These are phyloP conservation scores for Ianthella basta DNA, from an alignment of 37 sponge, comb jelly and placozoan species.

Conservation along the genomic window DNA sequence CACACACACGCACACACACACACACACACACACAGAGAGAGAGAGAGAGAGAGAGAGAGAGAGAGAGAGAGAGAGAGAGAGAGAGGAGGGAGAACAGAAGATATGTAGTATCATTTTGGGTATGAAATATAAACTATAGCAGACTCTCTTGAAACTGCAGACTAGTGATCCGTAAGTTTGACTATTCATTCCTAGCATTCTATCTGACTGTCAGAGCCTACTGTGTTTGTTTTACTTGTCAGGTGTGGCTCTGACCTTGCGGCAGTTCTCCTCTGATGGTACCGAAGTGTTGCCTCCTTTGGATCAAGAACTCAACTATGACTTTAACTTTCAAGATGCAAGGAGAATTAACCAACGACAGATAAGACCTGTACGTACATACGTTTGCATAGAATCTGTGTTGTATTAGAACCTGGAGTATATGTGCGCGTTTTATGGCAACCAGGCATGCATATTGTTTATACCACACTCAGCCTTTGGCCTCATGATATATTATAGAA, in stretches of 20 bases:
- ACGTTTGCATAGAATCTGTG: too few relatives aligned
- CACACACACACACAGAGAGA: conserved; percentile 21
- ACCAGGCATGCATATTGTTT: too few relatives aligned
- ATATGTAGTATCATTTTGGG: neutral
- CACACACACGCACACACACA: conserved; percentile 21
- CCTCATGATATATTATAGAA: too few relatives aligned
- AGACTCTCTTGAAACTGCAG: too few relatives aligned
- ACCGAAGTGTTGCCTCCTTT: conserved; percentile 47
- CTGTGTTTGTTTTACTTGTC: too few relatives aligned
- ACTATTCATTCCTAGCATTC: too few relatives aligned
- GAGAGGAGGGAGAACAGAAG: neutral
- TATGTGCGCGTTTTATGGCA: conserved; percentile 49
- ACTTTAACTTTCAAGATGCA: conserved; percentile 72
- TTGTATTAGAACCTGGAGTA: conserved; percentile 50
- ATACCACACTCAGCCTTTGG: too few relatives aligned
- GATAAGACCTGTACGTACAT: conserved; percentile 65
- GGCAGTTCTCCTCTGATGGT: conserved; percentile 35
- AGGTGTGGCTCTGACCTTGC: too few relatives aligned
- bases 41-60: too few relatives aligned
- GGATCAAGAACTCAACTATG: conserved; percentile 64
- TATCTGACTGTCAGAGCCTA: too few relatives aligned
- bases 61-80: too few relatives aligned
- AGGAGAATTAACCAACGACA: conserved; percentile 51
- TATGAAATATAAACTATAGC: neutral
- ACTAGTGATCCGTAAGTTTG: too few relatives aligned